Base-by-base conservation (phyloP, 2,113 vertebrate genomes). In the Ochotona curzoniae region DNA sequence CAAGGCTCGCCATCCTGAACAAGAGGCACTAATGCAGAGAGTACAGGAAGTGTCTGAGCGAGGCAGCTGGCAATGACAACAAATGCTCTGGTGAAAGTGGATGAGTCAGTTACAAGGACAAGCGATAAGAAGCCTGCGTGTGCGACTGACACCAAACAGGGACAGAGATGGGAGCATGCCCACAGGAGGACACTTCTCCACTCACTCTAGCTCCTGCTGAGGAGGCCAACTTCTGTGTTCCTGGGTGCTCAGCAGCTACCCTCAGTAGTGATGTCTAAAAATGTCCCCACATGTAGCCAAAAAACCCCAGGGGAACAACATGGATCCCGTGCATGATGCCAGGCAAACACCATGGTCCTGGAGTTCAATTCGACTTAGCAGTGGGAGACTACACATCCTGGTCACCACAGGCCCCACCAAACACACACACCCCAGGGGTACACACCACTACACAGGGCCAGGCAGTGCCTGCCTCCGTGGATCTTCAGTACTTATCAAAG, bases 361-460 rank as follows among this genome's bases (percentile, higher is more conserved):
- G 28, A 32, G 51, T 14, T 57, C 44, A 32, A 32, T 44, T 54
- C 20, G 2, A 25, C 14, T 66, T 25, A 54, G 30, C 21, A 3
- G 35, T 78, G 1, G 4, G 35, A 81, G n/a, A 44, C 20, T 44
- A 44, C 64, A 67, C 3, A 18, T 15, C 30, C 12, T 13, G 61
- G 51, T 47, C 60, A 9, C 63, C 30, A 49, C 7, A 74, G 47
- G 38, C 57, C 8, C 60, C 28, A 18, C 7, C 12, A n/a, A n/a
- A n/a, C n/a, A n/a, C n/a, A n/a, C 71, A 8, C 32, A 17, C n/a
- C 51, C 54, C 7, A 30, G 10, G 28, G 63, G 25, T 18, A 30
- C 1, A 51, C 25, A 21, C 9, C 5, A 1, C 30, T 49, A 13
- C 15, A 21, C 13, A 38, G 9, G 1, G 7, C 13, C 1, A 1